Conservation (phyloP, 2,797 vertebrate species). For the Mycteria americana region DNA sequence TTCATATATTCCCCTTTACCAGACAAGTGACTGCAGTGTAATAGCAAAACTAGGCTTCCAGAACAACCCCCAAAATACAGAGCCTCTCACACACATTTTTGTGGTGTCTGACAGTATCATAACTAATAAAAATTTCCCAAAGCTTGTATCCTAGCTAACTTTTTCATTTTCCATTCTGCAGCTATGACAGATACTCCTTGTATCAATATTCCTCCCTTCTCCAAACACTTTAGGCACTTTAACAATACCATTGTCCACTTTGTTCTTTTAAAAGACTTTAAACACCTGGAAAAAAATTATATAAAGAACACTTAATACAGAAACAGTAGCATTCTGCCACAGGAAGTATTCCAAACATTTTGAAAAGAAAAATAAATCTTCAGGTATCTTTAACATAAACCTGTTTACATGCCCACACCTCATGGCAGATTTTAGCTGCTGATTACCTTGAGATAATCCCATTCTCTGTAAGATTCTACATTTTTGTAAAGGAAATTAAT, state of each 20-base stretch:
- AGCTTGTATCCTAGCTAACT: not conserved
- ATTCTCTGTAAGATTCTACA: not conserved
- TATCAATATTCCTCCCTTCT: not conserved
- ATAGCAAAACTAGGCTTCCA: not conserved
- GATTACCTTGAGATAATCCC: not conserved
- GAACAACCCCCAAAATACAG: not conserved
- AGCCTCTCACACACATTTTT: not conserved
- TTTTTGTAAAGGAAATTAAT: not conserved
- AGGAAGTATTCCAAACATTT: slow-evolving; percentile 21
- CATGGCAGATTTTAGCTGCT: not conserved
- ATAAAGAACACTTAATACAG: not conserved
- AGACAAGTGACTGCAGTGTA: not conserved
- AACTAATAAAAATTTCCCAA: not conserved
- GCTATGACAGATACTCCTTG: not conserved
- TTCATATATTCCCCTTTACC: not conserved
- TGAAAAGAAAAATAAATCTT: not conserved
- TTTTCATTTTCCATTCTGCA: not conserved
- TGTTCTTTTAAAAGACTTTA: not conserved
- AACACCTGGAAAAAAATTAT: not conserved
- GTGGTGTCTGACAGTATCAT: not conserved
- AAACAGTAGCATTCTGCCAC: not conserved
- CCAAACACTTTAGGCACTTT: not conserved
- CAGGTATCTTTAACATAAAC: not conserved
- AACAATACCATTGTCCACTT: not conserved
- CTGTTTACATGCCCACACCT: not conserved